A percentile compares a stretch with the other conserved stretches of the same genome.
phyloP scores from a whole-genome alignment of 2,797 vertebrate genomes.

The Luscinia luscinia region DNA sequence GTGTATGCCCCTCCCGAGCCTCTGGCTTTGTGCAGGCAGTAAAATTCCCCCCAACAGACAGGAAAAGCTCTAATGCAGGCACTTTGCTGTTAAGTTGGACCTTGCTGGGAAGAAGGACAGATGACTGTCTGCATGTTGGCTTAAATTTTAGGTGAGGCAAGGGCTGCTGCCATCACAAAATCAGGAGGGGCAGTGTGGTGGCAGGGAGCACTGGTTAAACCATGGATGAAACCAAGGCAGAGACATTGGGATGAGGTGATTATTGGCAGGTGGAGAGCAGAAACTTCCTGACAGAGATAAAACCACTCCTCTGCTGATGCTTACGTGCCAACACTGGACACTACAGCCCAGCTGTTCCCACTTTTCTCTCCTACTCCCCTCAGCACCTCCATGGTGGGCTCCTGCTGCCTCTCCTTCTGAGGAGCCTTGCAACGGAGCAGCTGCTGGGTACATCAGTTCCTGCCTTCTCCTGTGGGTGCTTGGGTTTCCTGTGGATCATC shows the following conservation, averaged over 20 bases:
- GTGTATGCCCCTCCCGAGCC: not conserved
- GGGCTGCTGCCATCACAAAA: not conserved
- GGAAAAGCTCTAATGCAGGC: not conserved
- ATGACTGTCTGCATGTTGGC: not conserved
- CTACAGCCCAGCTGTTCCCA: not conserved
- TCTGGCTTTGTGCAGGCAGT: not conserved
- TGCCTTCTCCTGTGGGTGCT: not conserved
- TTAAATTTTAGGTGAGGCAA: not conserved
- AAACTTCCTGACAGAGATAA: not conserved
- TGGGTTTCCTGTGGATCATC: not conserved
- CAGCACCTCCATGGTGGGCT: not conserved
- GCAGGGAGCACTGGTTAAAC: rapidly evolving
- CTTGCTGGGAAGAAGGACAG: not conserved
- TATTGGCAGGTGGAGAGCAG: not conserved
- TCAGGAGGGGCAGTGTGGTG: rapidly evolving
- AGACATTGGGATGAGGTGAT: not conserved
- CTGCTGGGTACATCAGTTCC: not conserved
- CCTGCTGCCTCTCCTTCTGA: not conserved
- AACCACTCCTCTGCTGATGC: not conserved
- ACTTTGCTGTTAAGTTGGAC: not conserved
- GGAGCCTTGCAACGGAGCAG: not conserved
- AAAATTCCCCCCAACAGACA: not conserved
- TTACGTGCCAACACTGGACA: rapidly evolving
- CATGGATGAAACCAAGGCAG: not conserved
- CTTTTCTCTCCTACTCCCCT: not conserved